Evolutionary conservation across 2,888 invertebrate species (phyloP).

Genomic region (Philonicus albiceps): DNA sequence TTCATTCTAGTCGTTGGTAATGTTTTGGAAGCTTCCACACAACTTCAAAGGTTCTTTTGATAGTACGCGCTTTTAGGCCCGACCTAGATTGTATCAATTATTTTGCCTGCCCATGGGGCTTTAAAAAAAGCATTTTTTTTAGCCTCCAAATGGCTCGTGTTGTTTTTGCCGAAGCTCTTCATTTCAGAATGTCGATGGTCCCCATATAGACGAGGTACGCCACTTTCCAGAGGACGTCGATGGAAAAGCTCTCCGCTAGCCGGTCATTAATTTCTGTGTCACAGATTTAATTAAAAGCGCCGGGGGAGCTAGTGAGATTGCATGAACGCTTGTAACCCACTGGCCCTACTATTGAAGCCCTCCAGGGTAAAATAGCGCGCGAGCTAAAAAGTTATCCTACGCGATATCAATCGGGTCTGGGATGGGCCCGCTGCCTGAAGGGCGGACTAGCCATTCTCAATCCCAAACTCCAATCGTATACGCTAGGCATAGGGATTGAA

Average conservation of each 20-base stretch:
- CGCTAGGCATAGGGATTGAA: neutral
- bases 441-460: neutral
- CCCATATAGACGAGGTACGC: neutral
- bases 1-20: neutral
- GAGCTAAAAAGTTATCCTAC: conserved; percentile 9
- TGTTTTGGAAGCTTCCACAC: neutral
- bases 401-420: neutral
- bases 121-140: neutral
- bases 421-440: neutral
- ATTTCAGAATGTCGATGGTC: neutral
- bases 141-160: neutral
- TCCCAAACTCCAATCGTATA: neutral
- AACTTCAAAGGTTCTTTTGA: conserved; percentile 17
- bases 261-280: conserved; percentile 42
- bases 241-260: neutral
- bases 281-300: conserved; percentile 42
- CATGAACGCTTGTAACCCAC: neutral
- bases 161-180: neutral
- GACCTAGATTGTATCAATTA: conserved; percentile 39
- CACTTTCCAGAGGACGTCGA: neutral
- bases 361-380: neutral
- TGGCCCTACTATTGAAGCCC: neutral
- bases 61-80: neutral
- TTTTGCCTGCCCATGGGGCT: neutral
- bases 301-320: neutral